Percentiles rank a stretch among this genome's conserved stretches.
These are phyloP conservation scores for Ciconia maguari DNA, from an alignment of 2,113 vertebrate species.

Conservation along the genomic window DNA sequence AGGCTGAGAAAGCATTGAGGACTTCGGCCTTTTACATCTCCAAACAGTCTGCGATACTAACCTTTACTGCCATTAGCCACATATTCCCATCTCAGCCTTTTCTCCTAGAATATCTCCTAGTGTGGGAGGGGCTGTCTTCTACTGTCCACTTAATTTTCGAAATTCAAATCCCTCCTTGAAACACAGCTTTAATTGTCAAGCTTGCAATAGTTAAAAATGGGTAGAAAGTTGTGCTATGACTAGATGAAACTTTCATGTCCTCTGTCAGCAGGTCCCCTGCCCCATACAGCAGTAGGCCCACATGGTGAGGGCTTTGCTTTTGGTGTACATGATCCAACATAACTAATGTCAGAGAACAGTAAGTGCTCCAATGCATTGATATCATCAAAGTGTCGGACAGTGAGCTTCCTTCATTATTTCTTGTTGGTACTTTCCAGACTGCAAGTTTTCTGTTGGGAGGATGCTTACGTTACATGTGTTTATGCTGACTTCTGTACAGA, in stretches of 20 bases:
- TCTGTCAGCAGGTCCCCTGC: background rate
- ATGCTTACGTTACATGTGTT: background rate
- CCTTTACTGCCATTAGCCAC: background rate
- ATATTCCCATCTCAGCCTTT: background rate
- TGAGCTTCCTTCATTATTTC: background rate
- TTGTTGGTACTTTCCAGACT: background rate
- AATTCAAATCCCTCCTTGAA: background rate
- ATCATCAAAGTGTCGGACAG: background rate
- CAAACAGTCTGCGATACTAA: background rate
- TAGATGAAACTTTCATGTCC: background rate
- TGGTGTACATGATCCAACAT: too few relatives aligned
- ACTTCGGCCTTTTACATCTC: background rate
- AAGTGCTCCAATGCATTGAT: background rate
- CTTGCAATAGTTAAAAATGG: background rate
- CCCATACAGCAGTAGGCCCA: background rate
- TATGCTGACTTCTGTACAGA: background rate
- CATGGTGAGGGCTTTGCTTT: background rate
- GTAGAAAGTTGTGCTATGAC: background rate
- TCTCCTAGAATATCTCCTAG: background rate
- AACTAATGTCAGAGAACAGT: background rate
- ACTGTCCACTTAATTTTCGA: background rate
- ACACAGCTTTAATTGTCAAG: background rate
- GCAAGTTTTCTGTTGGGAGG: background rate
- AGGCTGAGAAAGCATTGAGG: background rate
- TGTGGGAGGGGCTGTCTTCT: background rate